Evolutionary conservation across 2,888 invertebrate species (phyloP).

Genomic region (Helobdella robusta): DNA sequence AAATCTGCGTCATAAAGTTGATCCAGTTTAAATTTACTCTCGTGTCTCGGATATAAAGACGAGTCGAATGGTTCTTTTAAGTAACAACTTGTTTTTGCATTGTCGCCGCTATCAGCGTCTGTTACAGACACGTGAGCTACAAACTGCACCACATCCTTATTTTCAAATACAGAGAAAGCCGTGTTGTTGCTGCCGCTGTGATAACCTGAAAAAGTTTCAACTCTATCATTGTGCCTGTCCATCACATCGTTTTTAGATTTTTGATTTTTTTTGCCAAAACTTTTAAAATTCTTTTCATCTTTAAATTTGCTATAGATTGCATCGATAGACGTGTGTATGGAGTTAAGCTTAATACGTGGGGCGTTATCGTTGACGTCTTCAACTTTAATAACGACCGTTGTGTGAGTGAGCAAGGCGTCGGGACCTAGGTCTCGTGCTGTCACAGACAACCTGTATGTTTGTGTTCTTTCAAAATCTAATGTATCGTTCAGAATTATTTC

Average conservation of each 20-base stretch:
- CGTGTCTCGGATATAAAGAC: background rate
- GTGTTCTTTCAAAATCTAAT: slow-evolving; percentile 32
- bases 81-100: slow-evolving; percentile 21
- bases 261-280: background rate
- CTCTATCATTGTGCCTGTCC: too few species aligned
- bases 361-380: slow-evolving; percentile 35
- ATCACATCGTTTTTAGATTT: slow-evolving; percentile 6
- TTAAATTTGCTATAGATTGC: background rate
- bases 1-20: slow-evolving; percentile 25
- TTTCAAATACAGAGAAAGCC: slow-evolving; percentile 19
- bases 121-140: slow-evolving; percentile 29
- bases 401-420: slow-evolving; percentile 32
- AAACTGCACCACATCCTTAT: slow-evolving; percentile 18
- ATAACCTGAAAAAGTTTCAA: background rate
- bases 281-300: background rate
- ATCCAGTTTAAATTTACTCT: slow-evolving; percentile 16
- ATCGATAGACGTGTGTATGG: slow-evolving; percentile 13
- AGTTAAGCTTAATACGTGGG: slow-evolving; percentile 33
- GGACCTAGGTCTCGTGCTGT: slow-evolving; percentile 34
- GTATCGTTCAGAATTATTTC: background rate
- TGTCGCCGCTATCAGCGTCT: slow-evolving; percentile 28
- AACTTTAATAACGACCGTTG: slow-evolving; percentile 31
- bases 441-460: slow-evolving; percentile 31
- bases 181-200: background rate
- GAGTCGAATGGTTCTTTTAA: background rate